Conservation (phyloP, 1,140 invertebrate genomes). For the Lasioglossum albipes region DNA sequence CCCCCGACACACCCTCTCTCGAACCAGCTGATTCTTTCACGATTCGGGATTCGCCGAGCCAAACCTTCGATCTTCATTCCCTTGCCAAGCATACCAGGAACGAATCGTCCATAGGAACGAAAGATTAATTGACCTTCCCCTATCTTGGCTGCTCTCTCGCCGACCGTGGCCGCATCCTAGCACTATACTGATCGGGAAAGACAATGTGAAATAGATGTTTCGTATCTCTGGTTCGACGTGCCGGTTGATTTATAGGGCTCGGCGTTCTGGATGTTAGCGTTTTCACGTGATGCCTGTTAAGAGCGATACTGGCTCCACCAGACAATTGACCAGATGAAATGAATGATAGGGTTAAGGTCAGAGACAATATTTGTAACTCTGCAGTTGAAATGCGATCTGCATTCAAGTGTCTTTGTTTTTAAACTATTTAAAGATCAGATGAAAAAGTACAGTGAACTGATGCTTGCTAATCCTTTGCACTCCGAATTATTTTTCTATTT, state of each 20-base stretch:
- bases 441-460: too few species aligned
- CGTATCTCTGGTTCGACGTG: slow-evolving; percentile 14
- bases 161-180: not conserved
- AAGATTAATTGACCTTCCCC: slow-evolving; percentile 58
- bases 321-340: not conserved
- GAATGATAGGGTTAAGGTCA: too few species aligned
- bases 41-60: slow-evolving; percentile 20
- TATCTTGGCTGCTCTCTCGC: slow-evolving; percentile 29
- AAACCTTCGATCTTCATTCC: slow-evolving; percentile 30
- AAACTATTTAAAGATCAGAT: too few species aligned
- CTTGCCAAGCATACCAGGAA: slow-evolving; percentile 22
- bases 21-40: not conserved
- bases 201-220: slow-evolving; percentile 27
- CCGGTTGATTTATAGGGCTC: slow-evolving; percentile 22
- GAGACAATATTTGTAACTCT: too few species aligned
- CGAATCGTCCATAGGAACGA: slow-evolving; percentile 28
- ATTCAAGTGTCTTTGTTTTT: too few species aligned
- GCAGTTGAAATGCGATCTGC: too few species aligned
- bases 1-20: not conserved
- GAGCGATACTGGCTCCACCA: not conserved
- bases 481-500: too few species aligned
- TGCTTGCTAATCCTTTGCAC: too few species aligned
- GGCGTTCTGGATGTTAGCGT: not conserved
- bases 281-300: not conserved
- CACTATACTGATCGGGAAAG: slow-evolving; percentile 9